phyloP scores from a whole-genome alignment of 23 tunicate species.

The Halocynthia aurantium region DNA sequence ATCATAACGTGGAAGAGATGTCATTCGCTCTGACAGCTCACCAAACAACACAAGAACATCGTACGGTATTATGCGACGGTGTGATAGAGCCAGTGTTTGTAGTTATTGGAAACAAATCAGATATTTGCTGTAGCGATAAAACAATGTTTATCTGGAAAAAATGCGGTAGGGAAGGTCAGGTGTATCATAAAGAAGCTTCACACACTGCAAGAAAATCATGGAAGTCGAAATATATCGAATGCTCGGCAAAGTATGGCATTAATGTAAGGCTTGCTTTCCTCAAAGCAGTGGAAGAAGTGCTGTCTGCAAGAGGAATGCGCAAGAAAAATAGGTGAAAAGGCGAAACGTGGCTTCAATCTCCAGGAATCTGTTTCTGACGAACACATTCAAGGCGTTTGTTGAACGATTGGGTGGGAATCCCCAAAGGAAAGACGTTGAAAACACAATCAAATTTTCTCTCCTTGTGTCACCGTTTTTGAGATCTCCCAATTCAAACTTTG shows the following conservation, averaged over 20 bases:
- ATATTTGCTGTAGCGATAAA: background rate
- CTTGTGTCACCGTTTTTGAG: no score
- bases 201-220: conserved; percentile 29
- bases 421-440: no score
- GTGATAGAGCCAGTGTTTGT: conserved; percentile 4
- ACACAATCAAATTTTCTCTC: no score
- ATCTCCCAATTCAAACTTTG: no score
- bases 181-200: background rate
- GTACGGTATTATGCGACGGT: background rate
- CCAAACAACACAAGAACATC: background rate
- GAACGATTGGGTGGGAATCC: no score
- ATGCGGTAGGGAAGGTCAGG: background rate
- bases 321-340: background rate
- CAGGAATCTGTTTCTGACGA: no score
- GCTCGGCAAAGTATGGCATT: conserved; percentile 46
- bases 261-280: conserved; percentile 18
- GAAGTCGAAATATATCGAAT: conserved; percentile 23
- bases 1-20: no score
- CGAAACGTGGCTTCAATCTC: no score
- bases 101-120: background rate
- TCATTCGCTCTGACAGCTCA: no score
- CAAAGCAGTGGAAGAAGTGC: conserved; percentile 6
- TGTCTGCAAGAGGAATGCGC: conserved; percentile 12
- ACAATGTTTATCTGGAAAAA: background rate
- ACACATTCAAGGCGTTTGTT: no score